Percentiles rank a stretch among this genome's conserved stretches.
Conservation (phyloP, 2,797 vertebrate genomes). For the Meda fulgida region DNA sequence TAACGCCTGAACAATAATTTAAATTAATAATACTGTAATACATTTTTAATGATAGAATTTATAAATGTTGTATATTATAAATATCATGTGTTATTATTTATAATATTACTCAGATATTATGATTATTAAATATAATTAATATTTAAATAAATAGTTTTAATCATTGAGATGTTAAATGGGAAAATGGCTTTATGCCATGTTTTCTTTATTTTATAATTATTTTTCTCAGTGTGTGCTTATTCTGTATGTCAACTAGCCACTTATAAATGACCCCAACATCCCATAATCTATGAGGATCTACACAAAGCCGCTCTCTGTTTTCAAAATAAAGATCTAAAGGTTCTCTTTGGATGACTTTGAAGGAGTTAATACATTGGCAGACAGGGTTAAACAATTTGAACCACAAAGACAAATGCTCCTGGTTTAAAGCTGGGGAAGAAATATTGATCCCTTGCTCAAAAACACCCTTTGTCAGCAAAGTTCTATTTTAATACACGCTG, state of each 20-base stretch:
- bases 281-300: not conserved
- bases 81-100: too few relatives aligned
- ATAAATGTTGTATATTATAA: too few relatives aligned
- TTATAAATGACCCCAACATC: constrained; percentile 14
- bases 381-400: constrained; percentile 69
- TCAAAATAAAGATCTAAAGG: constrained; percentile 18
- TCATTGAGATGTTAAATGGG: not conserved
- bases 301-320: constrained; percentile 2
- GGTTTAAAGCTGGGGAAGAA: constrained; percentile 62
- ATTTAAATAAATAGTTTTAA: not conserved
- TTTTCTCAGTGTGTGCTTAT: not conserved
- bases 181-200: not conserved
- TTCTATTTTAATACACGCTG: constrained; percentile 75
- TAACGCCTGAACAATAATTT: not conserved
- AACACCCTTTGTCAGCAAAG: constrained; percentile 80
- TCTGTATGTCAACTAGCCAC: not conserved
- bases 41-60: not conserved
- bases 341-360: constrained; percentile 47
- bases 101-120: not conserved
- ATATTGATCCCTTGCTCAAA: constrained; percentile 75
- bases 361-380: constrained; percentile 57
- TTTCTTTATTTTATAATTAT: not conserved
- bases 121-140: not conserved
- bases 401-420: constrained; percentile 66
- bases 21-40: not conserved